Percentiles rank a stretch among this genome's conserved stretches.
These are phyloP conservation scores for Chiloscyllium plagiosum DNA, from an alignment of 2,113 vertebrate species.

Conservation along the genomic window DNA sequence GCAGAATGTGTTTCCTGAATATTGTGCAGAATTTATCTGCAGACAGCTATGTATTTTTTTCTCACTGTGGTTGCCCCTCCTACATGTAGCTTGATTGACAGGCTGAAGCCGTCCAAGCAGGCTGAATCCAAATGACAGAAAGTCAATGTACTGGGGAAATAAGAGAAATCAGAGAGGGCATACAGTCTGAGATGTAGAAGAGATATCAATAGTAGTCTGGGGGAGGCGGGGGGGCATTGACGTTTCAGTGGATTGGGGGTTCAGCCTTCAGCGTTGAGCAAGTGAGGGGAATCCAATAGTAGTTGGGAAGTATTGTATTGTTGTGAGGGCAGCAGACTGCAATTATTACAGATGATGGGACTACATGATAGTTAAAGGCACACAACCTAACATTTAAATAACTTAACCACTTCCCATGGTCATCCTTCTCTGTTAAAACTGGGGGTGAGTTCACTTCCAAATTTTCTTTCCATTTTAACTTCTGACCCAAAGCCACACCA, in stretches of 20 bases:
- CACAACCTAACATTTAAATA: too few relatives aligned
- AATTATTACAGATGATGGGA: too few relatives aligned
- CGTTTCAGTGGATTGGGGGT: background rate
- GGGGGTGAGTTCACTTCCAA: too few relatives aligned
- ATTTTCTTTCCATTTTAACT: too few relatives aligned
- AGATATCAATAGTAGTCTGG: too few relatives aligned
- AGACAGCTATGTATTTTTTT: background rate
- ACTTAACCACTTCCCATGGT: too few relatives aligned
- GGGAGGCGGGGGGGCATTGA: background rate
- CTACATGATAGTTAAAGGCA: too few relatives aligned
- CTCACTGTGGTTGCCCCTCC: background rate
- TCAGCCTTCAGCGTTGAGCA: background rate
- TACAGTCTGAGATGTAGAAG: background rate
- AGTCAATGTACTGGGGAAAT: background rate
- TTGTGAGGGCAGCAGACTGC: too few relatives aligned
- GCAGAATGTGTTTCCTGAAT: background rate
- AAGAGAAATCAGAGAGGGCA: background rate
- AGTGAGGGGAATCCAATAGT: too few relatives aligned
- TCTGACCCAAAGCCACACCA: too few relatives aligned
- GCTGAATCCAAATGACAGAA: background rate
- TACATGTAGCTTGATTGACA: background rate
- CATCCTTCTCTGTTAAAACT: too few relatives aligned
- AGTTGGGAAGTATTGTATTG: too few relatives aligned
- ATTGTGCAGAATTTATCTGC: background rate
- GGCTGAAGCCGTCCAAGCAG: background rate